Evolutionary conservation across 2,888 invertebrate species (phyloP).

Genomic region (Acutogordius australiensis): DNA sequence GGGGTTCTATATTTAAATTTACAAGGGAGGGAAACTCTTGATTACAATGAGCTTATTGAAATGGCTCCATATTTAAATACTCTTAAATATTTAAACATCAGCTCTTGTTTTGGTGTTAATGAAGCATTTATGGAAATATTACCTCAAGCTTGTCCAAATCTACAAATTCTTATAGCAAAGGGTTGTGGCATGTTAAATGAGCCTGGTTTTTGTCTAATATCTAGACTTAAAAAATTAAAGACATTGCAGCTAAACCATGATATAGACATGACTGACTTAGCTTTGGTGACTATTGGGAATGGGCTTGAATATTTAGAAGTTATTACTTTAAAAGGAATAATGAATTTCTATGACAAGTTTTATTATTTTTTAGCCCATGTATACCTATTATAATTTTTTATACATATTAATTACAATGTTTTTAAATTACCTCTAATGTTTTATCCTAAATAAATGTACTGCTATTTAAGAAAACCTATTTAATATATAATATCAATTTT

Average conservation of each 20-base stretch:
- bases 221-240: not conserved
- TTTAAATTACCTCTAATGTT: too few species aligned
- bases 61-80: not conserved
- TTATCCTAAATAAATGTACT: not conserved
- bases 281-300: not conserved
- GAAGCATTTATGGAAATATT: not conserved
- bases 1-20: not conserved
- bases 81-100: not conserved
- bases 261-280: not conserved
- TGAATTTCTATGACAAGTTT: not conserved
- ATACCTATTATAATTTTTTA: too few species aligned
- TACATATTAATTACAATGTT: not conserved
- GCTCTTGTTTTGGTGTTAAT: constrained; percentile 1
- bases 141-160: not conserved
- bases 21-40: not conserved
- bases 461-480: not conserved
- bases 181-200: not conserved
- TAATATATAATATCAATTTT: too few species aligned
- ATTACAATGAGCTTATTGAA: not conserved
- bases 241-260: not conserved
- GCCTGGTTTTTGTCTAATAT: not conserved
- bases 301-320: not conserved
- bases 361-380: too few species aligned
- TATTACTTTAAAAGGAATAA: not conserved
- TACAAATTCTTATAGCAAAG: not conserved